phyloP scores from a whole-genome alignment of 1,140 invertebrate genomes.

The Limonius californicus region DNA sequence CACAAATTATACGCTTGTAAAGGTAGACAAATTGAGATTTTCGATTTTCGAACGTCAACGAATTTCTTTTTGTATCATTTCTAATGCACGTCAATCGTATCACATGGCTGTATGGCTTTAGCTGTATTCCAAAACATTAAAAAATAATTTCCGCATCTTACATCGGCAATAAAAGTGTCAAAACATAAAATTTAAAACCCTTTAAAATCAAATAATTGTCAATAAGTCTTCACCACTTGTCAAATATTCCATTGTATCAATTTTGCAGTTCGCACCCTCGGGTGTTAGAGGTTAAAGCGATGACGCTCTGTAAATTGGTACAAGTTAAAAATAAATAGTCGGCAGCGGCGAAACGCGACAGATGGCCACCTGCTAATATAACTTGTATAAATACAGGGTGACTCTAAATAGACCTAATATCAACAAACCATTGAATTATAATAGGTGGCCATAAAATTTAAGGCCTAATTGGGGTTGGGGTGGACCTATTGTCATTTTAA shows the following conservation, averaged over 20 bases:
- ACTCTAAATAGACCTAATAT: conserved; percentile 33
- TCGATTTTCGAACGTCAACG: too few species aligned
- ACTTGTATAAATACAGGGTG: conserved; percentile 36
- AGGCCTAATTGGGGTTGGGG: conserved; percentile 21
- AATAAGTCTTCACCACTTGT: conserved; percentile 19
- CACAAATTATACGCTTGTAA: background rate
- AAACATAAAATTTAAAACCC: conserved; percentile 16
- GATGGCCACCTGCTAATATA: conserved; percentile 39
- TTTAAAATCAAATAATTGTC: conserved; percentile 25
- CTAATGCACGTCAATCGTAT: background rate
- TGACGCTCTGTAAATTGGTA: background rate
- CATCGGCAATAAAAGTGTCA: conserved; percentile 4
- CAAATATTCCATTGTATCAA: conserved; percentile 22
- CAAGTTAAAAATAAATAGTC: conserved; percentile 11
- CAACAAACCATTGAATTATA: conserved; percentile 39
- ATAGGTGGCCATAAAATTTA: conserved; percentile 32
- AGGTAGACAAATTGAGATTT: too few species aligned
- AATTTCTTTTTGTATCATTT: too few species aligned
- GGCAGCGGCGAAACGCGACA: conserved; percentile 20
- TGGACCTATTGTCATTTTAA: conserved; percentile 17
- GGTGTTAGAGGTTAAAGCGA: background rate
- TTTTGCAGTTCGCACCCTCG: conserved; percentile 19
- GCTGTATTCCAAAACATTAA: conserved; percentile 20
- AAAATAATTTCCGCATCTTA: conserved; percentile 19
- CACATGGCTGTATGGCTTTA: too few species aligned